Evolutionary conservation across 2,888 invertebrate species (phyloP).

Genomic region (Orthonevra nobilis): DNA sequence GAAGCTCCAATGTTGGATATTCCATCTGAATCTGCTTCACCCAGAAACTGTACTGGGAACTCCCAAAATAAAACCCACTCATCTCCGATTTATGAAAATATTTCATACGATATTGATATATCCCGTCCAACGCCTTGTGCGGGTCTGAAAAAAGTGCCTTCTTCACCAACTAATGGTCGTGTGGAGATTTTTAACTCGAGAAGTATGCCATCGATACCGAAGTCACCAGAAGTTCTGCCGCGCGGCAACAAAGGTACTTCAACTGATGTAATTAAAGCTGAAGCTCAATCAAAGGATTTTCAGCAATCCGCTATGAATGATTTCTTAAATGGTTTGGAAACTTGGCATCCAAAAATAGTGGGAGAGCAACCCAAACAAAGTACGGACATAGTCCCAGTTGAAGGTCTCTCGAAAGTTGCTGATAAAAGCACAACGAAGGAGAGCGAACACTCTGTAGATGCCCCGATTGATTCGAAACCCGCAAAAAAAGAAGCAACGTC

Average conservation of each 20-base stretch:
- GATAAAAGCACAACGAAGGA: conserved; percentile 28
- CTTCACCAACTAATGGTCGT: conserved; percentile 74
- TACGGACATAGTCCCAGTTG: neutral
- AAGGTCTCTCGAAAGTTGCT: neutral
- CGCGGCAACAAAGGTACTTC: conserved; percentile 72
- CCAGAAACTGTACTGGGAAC: no score
- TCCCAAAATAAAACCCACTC: neutral
- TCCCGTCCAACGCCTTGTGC: neutral
- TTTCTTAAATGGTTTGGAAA: conserved; percentile 40
- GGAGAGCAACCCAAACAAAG: conserved; percentile 5
- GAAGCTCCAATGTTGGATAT: neutral
- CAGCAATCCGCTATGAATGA: conserved; percentile 35
- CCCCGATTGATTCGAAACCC: no score
- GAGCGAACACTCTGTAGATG: no score
- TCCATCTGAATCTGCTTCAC: neutral
- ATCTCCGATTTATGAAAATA: conserved; percentile 46
- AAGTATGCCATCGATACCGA: conserved; percentile 71
- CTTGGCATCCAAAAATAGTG: conserved; percentile 32
- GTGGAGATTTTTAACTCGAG: conserved; percentile 78
- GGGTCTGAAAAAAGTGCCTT: conserved; percentile 12
- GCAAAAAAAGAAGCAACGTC: no score
- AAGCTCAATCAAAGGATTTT: conserved; percentile 38
- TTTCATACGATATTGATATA: conserved; percentile 1
- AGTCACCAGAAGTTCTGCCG: conserved; percentile 58
- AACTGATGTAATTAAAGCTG: neutral